A percentile compares a stretch with the other conserved stretches of the same genome.
Conservation (phyloP, 2,888 invertebrate species). For the Siphlonurus alternatus region DNA sequence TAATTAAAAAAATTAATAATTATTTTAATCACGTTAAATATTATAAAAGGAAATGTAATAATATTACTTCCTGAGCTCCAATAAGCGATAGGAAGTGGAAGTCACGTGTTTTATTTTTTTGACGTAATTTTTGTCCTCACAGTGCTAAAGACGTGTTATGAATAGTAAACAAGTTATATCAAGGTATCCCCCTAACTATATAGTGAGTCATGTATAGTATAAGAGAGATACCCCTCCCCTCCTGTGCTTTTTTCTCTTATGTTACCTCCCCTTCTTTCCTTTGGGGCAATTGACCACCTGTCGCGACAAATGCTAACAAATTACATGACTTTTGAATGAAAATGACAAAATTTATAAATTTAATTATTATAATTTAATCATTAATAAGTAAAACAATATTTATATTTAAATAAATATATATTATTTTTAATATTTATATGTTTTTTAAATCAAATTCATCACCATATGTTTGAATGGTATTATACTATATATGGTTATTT, state of each 20-base stretch:
- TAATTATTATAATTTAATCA: not conserved
- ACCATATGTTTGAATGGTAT: not conserved
- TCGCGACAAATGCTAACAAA: slow-evolving; percentile 1
- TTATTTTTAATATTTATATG: not conserved
- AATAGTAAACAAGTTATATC: not conserved
- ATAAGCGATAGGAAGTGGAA: not conserved
- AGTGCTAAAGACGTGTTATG: not conserved
- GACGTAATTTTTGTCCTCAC: not conserved
- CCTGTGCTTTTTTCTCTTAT: not conserved
- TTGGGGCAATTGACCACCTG: not conserved
- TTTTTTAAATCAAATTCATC: not conserved
- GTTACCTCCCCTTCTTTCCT: not conserved
- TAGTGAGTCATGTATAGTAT: not conserved
- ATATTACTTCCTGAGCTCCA: no score
- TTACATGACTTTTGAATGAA: not conserved
- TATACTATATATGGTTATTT: not conserved
- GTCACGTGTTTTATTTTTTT: not conserved
- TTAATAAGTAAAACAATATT: not conserved
- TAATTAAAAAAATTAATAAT: no score
- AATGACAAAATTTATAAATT: not conserved
- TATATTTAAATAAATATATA: not conserved
- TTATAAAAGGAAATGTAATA: no score
- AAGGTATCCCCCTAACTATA: not conserved
- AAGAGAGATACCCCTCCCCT: not conserved
- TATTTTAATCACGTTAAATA: no score